Evolutionary conservation across 2,888 invertebrate species (phyloP).

Genomic region (Linnaemya vulpina): DNA sequence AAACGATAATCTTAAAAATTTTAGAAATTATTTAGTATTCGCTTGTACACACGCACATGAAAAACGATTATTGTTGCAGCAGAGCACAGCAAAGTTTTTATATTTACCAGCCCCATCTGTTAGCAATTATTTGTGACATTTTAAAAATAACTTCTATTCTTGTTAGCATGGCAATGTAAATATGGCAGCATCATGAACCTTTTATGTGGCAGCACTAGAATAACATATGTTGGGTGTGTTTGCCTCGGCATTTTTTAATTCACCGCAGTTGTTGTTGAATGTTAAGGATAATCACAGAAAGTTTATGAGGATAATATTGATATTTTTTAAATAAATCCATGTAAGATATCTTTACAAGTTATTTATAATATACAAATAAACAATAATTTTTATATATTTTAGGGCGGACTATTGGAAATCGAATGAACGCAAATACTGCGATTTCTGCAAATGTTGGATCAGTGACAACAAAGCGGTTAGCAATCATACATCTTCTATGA

Average conservation of each 20-base stretch:
- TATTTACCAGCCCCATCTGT: neutral
- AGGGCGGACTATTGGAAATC: slow-evolving; percentile 99
- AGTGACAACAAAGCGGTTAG: slow-evolving; percentile 96
- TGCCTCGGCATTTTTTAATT: neutral
- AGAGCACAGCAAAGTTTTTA: too few relatives aligned
- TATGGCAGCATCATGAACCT: neutral
- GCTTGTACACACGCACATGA: too few relatives aligned
- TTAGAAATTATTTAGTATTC: too few relatives aligned
- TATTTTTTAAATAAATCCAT: slow-evolving; percentile 17
- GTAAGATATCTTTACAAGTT: neutral
- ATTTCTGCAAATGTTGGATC: slow-evolving; percentile 99
- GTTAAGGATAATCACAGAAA: neutral
- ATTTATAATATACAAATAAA: neutral
- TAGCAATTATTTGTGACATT: too few relatives aligned
- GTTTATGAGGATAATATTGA: neutral
- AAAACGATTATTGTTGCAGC: too few relatives aligned
- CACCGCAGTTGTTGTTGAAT: slow-evolving; percentile 40
- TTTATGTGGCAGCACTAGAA: neutral
- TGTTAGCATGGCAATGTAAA: neutral
- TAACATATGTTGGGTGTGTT: slow-evolving; percentile 11
- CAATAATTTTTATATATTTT: neutral
- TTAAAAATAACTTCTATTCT: neutral
- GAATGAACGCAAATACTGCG: slow-evolving; percentile 96
- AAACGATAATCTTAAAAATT: too few relatives aligned
- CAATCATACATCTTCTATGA: neutral